phyloP scores from a whole-genome alignment of 64 coral and sea anemone genomes.

The Dendronephthya gigantea region DNA sequence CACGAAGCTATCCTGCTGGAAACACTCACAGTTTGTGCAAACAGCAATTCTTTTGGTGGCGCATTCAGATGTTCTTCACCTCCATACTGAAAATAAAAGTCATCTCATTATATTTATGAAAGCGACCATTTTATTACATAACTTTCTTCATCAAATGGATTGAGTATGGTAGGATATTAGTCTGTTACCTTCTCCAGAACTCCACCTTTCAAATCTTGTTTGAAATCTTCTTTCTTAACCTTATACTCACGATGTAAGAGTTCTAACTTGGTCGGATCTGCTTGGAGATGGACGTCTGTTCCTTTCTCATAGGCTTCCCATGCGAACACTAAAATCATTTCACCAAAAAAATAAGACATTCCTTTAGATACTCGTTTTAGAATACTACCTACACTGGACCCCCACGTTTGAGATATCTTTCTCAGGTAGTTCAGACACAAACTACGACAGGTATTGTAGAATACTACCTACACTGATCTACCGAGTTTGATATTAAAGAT shows the following conservation, averaged over 20 bases:
- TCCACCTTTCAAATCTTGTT: slow-evolving; percentile 66
- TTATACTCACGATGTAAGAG: slow-evolving; percentile 90
- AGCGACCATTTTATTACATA: not conserved
- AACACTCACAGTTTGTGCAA: slow-evolving; percentile 77
- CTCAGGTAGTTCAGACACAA: too few relatives aligned
- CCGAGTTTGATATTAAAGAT: too few relatives aligned
- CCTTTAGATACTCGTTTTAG: not conserved
- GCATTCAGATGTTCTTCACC: slow-evolving; percentile 84
- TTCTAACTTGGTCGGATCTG: slow-evolving; percentile 89
- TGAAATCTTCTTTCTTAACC: slow-evolving; percentile 90
- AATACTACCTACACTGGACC: too few relatives aligned
- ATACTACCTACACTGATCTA: too few relatives aligned
- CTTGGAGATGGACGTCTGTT: slow-evolving; percentile 87
- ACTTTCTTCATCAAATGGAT: not conserved
- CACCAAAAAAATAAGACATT: not conserved
- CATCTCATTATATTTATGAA: too few relatives aligned
- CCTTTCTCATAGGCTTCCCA: slow-evolving; percentile 99
- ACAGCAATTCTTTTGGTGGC: slow-evolving; percentile 65
- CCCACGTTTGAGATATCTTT: too few relatives aligned
- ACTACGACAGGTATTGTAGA: too few relatives aligned
- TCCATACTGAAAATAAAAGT: slow-evolving; percentile 58
- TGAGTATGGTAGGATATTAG: not conserved
- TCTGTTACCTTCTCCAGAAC: slow-evolving; percentile 59
- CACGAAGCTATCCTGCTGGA: not conserved
- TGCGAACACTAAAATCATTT: slow-evolving; percentile 62